These are phyloP conservation scores for Paradoxurus hermaphroditus DNA, from an alignment of 2,113 vertebrate species.

Conservation along the genomic window DNA sequence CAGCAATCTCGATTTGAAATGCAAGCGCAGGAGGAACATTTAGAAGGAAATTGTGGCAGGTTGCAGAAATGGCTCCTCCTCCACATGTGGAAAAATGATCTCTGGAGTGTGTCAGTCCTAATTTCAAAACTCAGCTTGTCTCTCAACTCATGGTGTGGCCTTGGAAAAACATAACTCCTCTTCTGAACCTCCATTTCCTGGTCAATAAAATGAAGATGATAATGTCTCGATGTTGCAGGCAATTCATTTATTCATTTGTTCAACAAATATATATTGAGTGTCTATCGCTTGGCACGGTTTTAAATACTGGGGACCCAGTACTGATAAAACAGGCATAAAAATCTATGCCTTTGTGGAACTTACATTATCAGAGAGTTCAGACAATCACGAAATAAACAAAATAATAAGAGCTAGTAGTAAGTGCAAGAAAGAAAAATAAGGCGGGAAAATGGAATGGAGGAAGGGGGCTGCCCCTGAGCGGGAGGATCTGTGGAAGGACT, in stretches of 20 bases:
- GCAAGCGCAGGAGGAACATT: not conserved
- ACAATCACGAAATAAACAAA: not conserved
- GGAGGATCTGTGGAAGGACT: not conserved
- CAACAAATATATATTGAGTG: not conserved
- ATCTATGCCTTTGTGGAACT: not conserved
- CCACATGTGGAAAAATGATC: not conserved
- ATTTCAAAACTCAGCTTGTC: not conserved
- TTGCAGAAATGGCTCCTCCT: not conserved
- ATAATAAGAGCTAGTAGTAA: not conserved
- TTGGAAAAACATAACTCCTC: not conserved
- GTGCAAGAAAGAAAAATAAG: not conserved
- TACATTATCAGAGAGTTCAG: not conserved
- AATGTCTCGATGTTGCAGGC: not conserved
- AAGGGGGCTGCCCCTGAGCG: no score
- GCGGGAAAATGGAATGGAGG: not conserved
- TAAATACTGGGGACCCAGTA: not conserved
- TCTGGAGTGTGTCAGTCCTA: not conserved
- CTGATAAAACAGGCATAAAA: not conserved
- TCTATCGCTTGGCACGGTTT: not conserved
- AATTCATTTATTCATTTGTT: constrained; percentile 69
- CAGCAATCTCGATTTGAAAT: not conserved
- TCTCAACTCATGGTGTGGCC: not conserved
- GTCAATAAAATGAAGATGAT: not conserved
- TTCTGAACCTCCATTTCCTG: not conserved
- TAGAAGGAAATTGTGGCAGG: not conserved